A percentile compares a stretch with the other conserved stretches of the same genome.
Conservation (phyloP, 2,113 vertebrate genomes). For the Etheostoma spectabile region DNA sequence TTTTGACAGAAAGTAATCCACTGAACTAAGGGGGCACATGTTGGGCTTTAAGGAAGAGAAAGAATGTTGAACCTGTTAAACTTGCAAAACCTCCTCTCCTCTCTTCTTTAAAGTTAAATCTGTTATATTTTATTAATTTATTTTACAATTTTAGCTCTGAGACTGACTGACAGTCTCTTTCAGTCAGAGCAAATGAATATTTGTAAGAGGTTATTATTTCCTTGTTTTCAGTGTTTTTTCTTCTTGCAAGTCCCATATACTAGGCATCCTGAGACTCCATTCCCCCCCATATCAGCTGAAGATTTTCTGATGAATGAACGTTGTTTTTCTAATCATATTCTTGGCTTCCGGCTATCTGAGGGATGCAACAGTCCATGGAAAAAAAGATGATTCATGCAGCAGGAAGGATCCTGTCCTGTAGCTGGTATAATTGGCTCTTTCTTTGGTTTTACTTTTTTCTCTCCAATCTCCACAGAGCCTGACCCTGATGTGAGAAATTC, state of each 20-base stretch:
- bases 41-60: constrained; percentile 5
- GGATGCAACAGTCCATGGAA: neutral
- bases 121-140: neutral
- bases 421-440: neutral
- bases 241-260: neutral
- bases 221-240: neutral
- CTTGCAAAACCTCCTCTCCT: neutral
- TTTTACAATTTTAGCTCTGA: neutral
- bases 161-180: neutral
- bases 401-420: neutral
- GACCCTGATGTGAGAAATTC: constrained; percentile 79
- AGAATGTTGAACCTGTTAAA: neutral
- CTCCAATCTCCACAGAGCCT: constrained; percentile 32
- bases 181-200: neutral
- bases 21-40: neutral
- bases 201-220: neutral
- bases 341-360: neutral
- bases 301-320: neutral
- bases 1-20: constrained; percentile 4
- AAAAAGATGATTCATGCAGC: constrained; percentile 4
- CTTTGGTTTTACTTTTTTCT: neutral
- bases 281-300: neutral
- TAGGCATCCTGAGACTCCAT: neutral
- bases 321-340: constrained; percentile 20
- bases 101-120: neutral